Conservation (phyloP, 2,113 vertebrate genomes). For the Myrmophylax atrothorax region DNA sequence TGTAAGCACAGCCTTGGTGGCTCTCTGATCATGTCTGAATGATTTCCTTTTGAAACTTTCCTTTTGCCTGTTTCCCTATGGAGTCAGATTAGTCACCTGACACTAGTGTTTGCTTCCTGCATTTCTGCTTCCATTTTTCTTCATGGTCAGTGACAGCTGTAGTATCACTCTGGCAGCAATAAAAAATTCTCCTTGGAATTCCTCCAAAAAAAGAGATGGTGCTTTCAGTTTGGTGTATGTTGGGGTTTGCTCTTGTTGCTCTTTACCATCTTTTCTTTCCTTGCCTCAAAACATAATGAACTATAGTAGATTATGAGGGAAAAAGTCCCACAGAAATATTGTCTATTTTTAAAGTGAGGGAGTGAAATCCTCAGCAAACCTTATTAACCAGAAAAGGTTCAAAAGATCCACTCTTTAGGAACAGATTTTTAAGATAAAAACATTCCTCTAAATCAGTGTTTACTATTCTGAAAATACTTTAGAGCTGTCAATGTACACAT, state of each 20-base stretch:
- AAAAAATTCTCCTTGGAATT: neutral
- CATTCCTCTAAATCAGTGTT: neutral
- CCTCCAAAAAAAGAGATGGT: neutral
- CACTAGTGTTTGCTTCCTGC: slow-evolving; percentile 23
- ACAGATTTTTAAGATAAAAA: neutral
- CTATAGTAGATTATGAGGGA: neutral
- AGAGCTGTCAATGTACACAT: neutral
- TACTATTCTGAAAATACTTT: neutral
- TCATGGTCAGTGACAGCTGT: neutral
- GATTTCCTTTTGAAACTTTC: slow-evolving; percentile 20
- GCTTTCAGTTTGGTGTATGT: neutral
- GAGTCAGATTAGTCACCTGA: slow-evolving; percentile 33
- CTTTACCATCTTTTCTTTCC: neutral
- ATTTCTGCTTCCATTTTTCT: slow-evolving; percentile 15
- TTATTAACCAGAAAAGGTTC: neutral
- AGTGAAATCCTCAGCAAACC: neutral
- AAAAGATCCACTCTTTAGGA: neutral
- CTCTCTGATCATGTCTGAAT: neutral
- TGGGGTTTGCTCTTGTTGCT: neutral
- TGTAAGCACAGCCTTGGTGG: neutral
- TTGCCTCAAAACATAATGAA: neutral
- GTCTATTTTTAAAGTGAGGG: accelerated
- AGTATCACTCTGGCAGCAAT: neutral
- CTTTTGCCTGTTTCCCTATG: neutral
- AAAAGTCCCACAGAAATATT: neutral